Evolutionary conservation across 2,113 vertebrate genomes (phyloP).

Genomic region (Percina caprodes): DNA sequence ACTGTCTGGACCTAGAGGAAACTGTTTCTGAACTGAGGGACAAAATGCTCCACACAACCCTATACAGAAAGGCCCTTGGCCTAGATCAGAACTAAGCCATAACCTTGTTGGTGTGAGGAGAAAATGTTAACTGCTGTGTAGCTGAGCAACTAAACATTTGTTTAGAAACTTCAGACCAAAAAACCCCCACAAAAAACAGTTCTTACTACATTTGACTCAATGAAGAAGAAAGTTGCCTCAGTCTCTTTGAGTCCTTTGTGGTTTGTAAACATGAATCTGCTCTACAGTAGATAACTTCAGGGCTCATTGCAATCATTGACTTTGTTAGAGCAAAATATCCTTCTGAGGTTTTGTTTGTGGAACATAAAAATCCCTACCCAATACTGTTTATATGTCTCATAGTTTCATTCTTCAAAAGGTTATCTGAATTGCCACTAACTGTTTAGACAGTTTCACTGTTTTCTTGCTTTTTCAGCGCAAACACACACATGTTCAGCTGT

Average conservation of each 20-base stretch:
- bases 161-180: background rate
- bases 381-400: slow-evolving; percentile 11
- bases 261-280: slow-evolving; percentile 17
- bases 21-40: background rate
- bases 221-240: slow-evolving; percentile 9
- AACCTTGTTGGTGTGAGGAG: slow-evolving; percentile 1
- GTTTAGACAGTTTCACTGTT: slow-evolving; percentile 11
- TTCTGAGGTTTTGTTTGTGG: slow-evolving; percentile 14
- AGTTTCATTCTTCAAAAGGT: background rate
- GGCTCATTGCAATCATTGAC: slow-evolving; percentile 31
- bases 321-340: slow-evolving; percentile 32
- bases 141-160: background rate
- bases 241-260: slow-evolving; percentile 4
- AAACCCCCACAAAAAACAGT: too few species aligned
- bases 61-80: background rate
- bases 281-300: slow-evolving; percentile 31
- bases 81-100: background rate
- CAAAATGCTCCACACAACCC: background rate
- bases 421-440: background rate
- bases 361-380: background rate
- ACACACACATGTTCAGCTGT: slow-evolving; percentile 15
- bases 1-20: slow-evolving; percentile 2
- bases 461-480: background rate
- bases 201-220: background rate
- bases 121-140: background rate